Conservation (phyloP, 2,113 vertebrate species). For the Centropus unirufus region DNA sequence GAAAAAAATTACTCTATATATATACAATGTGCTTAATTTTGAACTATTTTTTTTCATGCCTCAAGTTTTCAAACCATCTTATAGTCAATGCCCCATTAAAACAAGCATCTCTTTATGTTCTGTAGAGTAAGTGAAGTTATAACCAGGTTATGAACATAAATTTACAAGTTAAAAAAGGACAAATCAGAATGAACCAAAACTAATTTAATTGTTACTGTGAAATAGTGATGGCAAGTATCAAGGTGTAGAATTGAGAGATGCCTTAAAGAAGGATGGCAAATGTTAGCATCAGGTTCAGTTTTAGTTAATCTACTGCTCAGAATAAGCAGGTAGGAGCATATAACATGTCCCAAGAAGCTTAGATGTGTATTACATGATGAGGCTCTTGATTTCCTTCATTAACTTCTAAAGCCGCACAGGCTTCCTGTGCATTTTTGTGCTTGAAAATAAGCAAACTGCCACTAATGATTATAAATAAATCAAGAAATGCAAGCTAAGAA, state of each 20-base stretch:
- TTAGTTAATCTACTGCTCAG: not conserved
- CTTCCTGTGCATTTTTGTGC: not conserved
- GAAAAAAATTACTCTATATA: not conserved
- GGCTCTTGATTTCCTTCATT: not conserved
- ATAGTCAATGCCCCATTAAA: not conserved
- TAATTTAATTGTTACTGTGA: not conserved
- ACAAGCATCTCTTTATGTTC: not conserved
- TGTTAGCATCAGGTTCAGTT: not conserved
- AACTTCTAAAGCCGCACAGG: not conserved
- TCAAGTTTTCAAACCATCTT: not conserved
- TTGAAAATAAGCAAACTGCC: not conserved
- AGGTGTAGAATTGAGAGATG: not conserved
- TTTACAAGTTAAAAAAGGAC: not conserved
- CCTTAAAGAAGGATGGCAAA: not conserved
- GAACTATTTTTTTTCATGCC: not conserved
- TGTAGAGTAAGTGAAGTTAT: not conserved
- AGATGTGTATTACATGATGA: not conserved
- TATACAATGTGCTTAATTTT: not conserved
- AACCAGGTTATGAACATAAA: not conserved
- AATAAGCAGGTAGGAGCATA: not conserved
- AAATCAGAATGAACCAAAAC: not conserved
- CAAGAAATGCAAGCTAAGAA: not conserved
- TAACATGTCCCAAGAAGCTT: accelerated
- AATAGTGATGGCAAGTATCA: not conserved
- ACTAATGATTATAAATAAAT: not conserved